phyloP scores from a whole-genome alignment of 1,140 invertebrate species.

The Drosophila auraria region DNA sequence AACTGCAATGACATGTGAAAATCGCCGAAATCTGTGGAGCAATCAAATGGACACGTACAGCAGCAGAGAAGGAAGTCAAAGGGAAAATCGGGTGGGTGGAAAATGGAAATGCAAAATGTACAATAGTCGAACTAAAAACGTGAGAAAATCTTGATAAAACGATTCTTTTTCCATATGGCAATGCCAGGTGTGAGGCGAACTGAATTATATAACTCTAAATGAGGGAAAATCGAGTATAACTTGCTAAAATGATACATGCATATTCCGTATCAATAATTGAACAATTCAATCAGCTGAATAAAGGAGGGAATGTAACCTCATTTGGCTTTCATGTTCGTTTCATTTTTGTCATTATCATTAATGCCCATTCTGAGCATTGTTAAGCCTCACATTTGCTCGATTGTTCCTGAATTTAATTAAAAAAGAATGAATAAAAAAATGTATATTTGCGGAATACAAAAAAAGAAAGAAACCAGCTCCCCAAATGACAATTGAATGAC shows the following conservation, averaged over 20 bases:
- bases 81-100: constrained; percentile 48
- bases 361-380: constrained; percentile 61
- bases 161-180: constrained; percentile 8
- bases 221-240: constrained; percentile 17
- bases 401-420: constrained; percentile 80
- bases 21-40: constrained; percentile 76
- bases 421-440: constrained; percentile 59
- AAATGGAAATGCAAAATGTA: constrained; percentile 49
- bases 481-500: constrained; percentile 78
- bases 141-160: constrained; percentile 51
- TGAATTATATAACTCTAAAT: constrained; percentile 12
- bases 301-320: constrained; percentile 50
- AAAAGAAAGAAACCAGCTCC: constrained; percentile 47
- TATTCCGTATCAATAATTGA: constrained; percentile 54
- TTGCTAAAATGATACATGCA: constrained; percentile 36
- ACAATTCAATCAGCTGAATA: constrained; percentile 64
- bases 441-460: constrained; percentile 39
- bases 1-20: constrained; percentile 81
- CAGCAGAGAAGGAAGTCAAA: constrained; percentile 43
- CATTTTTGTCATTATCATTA: constrained; percentile 62
- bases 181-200: constrained; percentile 38
- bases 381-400: constrained; percentile 64
- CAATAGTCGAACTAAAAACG: constrained; percentile 38
- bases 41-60: constrained; percentile 79
- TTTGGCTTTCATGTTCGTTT: constrained; percentile 50